Conservation (phyloP, 2,797 vertebrate genomes). For the Ceryle rudis region DNA sequence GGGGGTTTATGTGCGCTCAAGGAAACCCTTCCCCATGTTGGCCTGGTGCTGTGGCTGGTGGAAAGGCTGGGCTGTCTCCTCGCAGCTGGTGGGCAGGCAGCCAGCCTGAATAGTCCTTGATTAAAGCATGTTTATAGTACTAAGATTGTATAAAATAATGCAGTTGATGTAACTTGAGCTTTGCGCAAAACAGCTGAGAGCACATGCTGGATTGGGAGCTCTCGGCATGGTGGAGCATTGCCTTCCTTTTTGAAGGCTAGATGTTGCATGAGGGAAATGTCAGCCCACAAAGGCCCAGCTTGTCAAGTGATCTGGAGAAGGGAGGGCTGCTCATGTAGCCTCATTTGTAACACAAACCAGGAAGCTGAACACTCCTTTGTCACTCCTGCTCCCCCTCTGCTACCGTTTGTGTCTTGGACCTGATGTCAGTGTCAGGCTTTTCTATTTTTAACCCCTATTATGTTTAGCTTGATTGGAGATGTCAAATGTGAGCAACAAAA, state of each 20-base stretch:
- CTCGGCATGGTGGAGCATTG: fast-evolving
- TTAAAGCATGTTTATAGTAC: background rate
- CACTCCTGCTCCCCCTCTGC: background rate
- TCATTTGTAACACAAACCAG: background rate
- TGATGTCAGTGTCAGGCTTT: background rate
- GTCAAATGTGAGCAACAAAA: background rate
- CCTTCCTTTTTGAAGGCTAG: slow-evolving; percentile 28
- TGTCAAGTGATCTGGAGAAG: background rate
- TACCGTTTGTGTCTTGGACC: background rate
- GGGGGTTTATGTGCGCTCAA: background rate
- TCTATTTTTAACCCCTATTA: slow-evolving; percentile 35
- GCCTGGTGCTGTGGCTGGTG: background rate
- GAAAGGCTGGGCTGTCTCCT: background rate
- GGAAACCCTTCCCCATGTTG: background rate
- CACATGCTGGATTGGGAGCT: background rate
- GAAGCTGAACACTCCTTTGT: background rate
- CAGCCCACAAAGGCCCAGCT: slow-evolving; percentile 34
- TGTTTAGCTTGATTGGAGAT: background rate
- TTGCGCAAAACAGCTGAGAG: background rate
- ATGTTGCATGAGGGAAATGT: slow-evolving; percentile 32
- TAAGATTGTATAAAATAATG: background rate
- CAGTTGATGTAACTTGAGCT: slow-evolving; percentile 41
- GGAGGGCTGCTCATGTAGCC: background rate
- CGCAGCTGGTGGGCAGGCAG: slow-evolving; percentile 2
- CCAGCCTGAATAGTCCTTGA: background rate